Percentiles rank a stretch among this genome's conserved stretches.
Conservation (phyloP, 2,888 invertebrate genomes). For the Macaria liturata region DNA sequence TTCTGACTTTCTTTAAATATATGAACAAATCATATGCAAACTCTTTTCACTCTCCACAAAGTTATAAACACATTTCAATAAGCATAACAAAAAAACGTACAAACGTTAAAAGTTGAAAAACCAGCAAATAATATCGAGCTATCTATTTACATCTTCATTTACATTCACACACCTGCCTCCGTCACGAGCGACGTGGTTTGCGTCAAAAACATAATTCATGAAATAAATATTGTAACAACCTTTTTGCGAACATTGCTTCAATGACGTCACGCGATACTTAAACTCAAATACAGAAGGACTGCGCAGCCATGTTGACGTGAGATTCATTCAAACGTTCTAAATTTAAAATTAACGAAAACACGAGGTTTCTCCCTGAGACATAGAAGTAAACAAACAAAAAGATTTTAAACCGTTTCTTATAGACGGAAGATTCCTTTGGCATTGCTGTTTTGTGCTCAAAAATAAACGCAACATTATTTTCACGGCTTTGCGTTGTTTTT, state of each 20-base stretch:
- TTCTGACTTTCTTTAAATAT: too few relatives aligned
- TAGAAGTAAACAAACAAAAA: constrained; percentile 33
- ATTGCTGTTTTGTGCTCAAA: constrained; percentile 23
- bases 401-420: constrained; percentile 18
- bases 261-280: constrained; percentile 31
- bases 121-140: constrained; percentile 11
- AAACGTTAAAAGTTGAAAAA: constrained; percentile 6
- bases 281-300: constrained; percentile 28
- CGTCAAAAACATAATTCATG: constrained; percentile 26
- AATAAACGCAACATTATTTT: constrained; percentile 19
- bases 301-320: constrained; percentile 34
- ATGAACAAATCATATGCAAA: not conserved
- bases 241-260: constrained; percentile 12
- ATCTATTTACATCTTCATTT: constrained; percentile 16
- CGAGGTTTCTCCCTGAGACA: constrained; percentile 30
- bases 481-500: constrained; percentile 22
- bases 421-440: constrained; percentile 21
- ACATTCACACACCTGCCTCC: constrained; percentile 22
- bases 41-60: not conserved
- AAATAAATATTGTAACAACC: constrained; percentile 26
- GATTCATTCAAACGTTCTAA: constrained; percentile 42
- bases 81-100: constrained; percentile 1
- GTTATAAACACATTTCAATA: constrained; percentile 3
- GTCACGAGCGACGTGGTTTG: constrained; percentile 18
- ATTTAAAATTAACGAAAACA: constrained; percentile 37